Evolutionary conservation across 2,888 invertebrate genomes (phyloP).

Genomic region (Seira ritae): DNA sequence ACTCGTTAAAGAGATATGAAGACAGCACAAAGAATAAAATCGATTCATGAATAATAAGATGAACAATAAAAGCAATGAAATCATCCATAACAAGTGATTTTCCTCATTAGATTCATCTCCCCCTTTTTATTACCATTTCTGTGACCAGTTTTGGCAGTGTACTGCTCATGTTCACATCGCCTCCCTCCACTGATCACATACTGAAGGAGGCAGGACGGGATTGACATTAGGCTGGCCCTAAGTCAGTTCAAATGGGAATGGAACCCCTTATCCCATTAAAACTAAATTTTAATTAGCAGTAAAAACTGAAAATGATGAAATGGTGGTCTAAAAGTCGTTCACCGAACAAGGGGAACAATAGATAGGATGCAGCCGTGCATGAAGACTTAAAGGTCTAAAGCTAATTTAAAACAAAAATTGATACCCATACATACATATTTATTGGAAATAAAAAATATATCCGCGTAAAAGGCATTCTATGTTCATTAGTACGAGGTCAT

Average conservation of each 20-base stretch:
- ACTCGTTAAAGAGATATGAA: conserved; percentile 9
- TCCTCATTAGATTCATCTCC: conserved; percentile 10
- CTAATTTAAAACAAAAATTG: too few relatives aligned
- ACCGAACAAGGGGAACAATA: too few relatives aligned
- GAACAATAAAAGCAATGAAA: conserved; percentile 16
- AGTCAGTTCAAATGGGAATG: background rate
- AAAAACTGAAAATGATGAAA: conserved; percentile 5
- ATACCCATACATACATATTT: too few relatives aligned
- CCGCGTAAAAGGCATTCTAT: too few relatives aligned
- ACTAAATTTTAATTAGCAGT: conserved; percentile 13
- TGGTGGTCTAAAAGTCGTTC: background rate
- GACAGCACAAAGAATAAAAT: conserved; percentile 14
- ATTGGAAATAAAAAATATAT: too few relatives aligned
- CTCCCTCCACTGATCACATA: background rate
- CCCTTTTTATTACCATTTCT: conserved; percentile 7
- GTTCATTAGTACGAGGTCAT: too few relatives aligned
- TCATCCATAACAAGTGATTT: conserved; percentile 15
- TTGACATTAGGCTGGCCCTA: background rate
- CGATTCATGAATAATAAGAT: conserved; percentile 16
- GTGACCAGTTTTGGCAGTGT: conserved; percentile 9
- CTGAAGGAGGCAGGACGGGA: background rate
- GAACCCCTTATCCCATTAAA: background rate
- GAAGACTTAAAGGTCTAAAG: too few relatives aligned
- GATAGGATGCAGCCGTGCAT: too few relatives aligned
- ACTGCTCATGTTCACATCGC: background rate